Percentiles rank a stretch among this genome's conserved stretches.
phyloP scores from a whole-genome alignment of 2,888 invertebrate species.

The Nemotelus nigrinus region DNA sequence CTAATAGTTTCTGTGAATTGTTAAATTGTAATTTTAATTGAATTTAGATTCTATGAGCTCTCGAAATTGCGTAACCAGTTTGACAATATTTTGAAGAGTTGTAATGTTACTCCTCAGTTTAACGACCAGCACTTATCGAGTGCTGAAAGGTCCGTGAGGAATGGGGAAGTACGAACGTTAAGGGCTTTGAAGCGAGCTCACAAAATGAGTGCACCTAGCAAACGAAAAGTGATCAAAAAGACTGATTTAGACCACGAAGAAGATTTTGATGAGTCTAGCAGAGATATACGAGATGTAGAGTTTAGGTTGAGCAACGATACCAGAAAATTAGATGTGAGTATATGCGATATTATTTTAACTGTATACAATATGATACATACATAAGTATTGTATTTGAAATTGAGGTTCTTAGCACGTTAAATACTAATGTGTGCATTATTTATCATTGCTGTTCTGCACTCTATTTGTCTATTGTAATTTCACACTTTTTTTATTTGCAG shows the following conservation, averaged over 20 bases:
- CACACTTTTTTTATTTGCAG: slow-evolving; percentile 57
- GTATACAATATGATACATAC: too few species aligned
- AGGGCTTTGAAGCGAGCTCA: slow-evolving; percentile 82
- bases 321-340: slow-evolving; percentile 72
- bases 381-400: too few species aligned
- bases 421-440: too few species aligned
- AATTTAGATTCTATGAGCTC: slow-evolving; percentile 83
- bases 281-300: slow-evolving; percentile 87
- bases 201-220: slow-evolving; percentile 75
- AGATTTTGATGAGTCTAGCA: slow-evolving; percentile 66
- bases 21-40: slow-evolving; percentile 10
- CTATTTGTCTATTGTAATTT: too few species aligned
- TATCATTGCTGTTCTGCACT: too few species aligned
- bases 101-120: slow-evolving; percentile 69
- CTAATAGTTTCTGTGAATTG: background rate
- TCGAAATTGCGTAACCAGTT: slow-evolving; percentile 93
- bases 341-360: slow-evolving; percentile 53
- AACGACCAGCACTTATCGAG: slow-evolving; percentile 70
- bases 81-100: slow-evolving; percentile 80
- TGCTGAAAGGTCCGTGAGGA: slow-evolving; percentile 80
- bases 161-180: slow-evolving; percentile 90
- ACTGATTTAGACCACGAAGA: slow-evolving; percentile 69
- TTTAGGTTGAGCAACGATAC: slow-evolving; percentile 84
- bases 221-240: slow-evolving; percentile 79
- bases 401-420: too few species aligned